Conservation (phyloP, 2,113 vertebrate species). For the Marmota monax region DNA sequence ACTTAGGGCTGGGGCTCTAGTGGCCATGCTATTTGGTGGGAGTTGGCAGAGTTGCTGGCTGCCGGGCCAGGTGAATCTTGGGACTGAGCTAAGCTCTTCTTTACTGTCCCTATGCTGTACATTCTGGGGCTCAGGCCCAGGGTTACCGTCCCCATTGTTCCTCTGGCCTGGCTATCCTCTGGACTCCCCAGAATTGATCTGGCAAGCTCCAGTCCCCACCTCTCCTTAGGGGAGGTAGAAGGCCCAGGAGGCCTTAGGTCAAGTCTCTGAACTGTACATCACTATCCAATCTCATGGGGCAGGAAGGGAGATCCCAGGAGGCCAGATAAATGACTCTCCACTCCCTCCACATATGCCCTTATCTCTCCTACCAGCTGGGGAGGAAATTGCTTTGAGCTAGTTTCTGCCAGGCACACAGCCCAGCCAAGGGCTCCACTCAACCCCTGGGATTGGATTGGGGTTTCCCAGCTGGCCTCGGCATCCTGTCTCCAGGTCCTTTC, state of each 20-base stretch:
- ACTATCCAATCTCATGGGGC: background rate
- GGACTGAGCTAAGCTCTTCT: background rate
- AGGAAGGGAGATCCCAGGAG: conserved; percentile 53
- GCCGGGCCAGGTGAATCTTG: background rate
- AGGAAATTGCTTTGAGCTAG: conserved; percentile 68
- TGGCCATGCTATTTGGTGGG: background rate
- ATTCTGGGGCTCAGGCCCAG: background rate
- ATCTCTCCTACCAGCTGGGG: conserved; percentile 53
- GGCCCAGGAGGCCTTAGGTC: background rate
- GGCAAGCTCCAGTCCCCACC: background rate
- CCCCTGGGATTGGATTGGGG: conserved; percentile 37
- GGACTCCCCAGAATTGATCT: background rate
- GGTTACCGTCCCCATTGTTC: background rate
- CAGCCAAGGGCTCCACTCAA: background rate
- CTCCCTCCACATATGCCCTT: background rate
- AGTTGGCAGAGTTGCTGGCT: background rate
- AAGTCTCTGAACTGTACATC: background rate
- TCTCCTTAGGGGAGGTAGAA: background rate
- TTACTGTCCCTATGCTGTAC: background rate
- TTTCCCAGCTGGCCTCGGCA: conserved; percentile 28
- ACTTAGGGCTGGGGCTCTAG: background rate
- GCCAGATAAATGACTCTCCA: conserved; percentile 45
- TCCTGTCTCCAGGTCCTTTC: background rate
- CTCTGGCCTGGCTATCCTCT: background rate
- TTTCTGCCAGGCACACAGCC: background rate